Base-by-base conservation (phyloP, 2,888 invertebrate genomes). In the Altica lythri region DNA sequence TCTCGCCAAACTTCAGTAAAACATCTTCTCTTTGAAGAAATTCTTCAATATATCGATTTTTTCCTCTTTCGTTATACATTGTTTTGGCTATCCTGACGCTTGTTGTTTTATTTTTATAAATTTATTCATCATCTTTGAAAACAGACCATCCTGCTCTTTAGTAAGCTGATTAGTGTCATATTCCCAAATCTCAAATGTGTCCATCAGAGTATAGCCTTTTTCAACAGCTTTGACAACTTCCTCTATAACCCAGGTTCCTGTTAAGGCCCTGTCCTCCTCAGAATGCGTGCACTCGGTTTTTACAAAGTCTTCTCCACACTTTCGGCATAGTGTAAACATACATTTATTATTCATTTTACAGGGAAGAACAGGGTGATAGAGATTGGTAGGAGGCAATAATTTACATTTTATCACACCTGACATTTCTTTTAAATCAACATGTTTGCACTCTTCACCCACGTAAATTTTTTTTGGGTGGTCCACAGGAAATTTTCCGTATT, bases 281-380 rank as follows among this genome's bases (percentile, higher is more conserved):
- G 47, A 57, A 53, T 75, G 73, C 2, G n/a, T 22, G 51, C 75
- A 77, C 0, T 59, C 55, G 1, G 52, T 30, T 29, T 65, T 58
- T 34, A 59, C 53, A 30, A 65, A 30, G 13, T 42, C 57, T 19
- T 72, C 66, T 19, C 61, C 68, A 57, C 74, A 74, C 0, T 59
- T 62, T 6, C 64, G 56, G 62, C 75, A 75, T 2, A 76, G 53
- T 1, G 65, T 55, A 61, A 75, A 76, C 56, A 71, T 64, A n/a
- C 75, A 46, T 44, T 60, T 61, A 14, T 42, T 35, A 32, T 63
- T 62, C 32, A 51, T 56, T 47, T 59, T 62, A 12, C 13, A 12
- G 0, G 62, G 53, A 9, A 63, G 34, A 1, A 65, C 61, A 5
- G 63, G 62, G 32, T 65, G 64, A 42, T 57, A 61, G 3, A 60